These are phyloP conservation scores for Esperia sulphurella DNA, from an alignment of 2,888 invertebrate genomes.

Conservation along the genomic window DNA sequence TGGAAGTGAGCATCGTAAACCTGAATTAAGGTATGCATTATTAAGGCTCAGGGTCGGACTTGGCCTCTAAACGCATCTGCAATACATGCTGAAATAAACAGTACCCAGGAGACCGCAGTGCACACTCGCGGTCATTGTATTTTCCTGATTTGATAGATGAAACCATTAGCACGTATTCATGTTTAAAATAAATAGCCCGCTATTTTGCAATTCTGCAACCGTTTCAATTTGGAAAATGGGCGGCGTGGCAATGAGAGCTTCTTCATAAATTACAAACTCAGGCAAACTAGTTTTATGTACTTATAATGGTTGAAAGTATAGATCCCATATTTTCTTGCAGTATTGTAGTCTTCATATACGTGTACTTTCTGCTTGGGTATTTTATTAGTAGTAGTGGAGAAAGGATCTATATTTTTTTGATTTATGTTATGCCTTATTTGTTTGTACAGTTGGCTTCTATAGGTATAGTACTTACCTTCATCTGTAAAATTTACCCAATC, in stretches of 20 bases:
- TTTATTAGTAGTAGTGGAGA: no score
- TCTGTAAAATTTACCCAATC: no score
- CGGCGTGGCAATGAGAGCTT: slow-evolving; percentile 7
- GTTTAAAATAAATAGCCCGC: slow-evolving; percentile 1
- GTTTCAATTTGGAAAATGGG: slow-evolving; percentile 42
- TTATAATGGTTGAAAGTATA: not conserved
- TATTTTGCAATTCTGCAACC: slow-evolving; percentile 20
- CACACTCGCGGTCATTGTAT: slow-evolving; percentile 12
- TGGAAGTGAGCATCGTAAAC: not conserved
- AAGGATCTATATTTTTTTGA: no score
- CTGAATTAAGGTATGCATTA: slow-evolving; percentile 33
- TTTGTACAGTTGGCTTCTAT: no score
- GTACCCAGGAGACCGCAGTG: slow-evolving; percentile 15
- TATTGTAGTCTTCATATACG: not conserved
- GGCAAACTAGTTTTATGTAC: not conserved
- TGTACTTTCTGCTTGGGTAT: no score
- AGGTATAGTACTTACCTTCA: no score
- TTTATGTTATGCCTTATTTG: no score
- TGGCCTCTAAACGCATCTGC: slow-evolving; percentile 30
- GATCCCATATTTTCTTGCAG: not conserved
- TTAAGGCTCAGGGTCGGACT: slow-evolving; percentile 26
- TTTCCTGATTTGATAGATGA: not conserved
- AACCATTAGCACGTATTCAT: slow-evolving; percentile 1
- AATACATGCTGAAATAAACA: slow-evolving; percentile 36
- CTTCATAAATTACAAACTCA: slow-evolving; percentile 9